These are phyloP conservation scores for Lanistes nyassanus DNA, from an alignment of 1,140 invertebrate genomes.

Conservation along the genomic window DNA sequence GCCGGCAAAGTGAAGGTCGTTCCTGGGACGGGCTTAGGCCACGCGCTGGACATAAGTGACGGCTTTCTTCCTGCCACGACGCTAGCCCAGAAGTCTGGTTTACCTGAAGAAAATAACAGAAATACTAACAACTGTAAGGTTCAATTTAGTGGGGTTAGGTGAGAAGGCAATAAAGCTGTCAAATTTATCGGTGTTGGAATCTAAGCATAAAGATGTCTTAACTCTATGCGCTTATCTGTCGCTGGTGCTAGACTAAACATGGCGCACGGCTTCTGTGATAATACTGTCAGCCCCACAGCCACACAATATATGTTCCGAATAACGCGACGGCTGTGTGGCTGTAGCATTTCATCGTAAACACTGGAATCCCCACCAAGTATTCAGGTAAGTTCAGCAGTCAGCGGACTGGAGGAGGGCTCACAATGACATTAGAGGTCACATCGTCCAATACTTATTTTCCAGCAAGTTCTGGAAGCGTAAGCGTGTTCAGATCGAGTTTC, in stretches of 20 bases:
- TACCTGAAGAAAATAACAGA: conserved; percentile 30
- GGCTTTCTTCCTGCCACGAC: conserved; percentile 52
- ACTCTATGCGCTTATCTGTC: background rate
- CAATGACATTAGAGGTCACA: no score
- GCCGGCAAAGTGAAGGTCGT: conserved; percentile 29
- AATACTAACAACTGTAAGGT: background rate
- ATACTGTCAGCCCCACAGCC: background rate
- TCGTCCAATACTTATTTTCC: no score
- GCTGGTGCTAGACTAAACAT: background rate
- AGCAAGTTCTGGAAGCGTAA: no score
- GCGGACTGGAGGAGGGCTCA: no score
- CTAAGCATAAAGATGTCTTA: background rate
- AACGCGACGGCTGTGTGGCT: no score
- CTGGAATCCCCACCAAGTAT: no score
- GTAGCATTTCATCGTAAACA: no score
- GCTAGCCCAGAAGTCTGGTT: conserved; percentile 52
- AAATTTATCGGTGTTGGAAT: background rate
- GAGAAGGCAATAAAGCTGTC: no score
- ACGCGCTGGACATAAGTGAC: conserved; percentile 31
- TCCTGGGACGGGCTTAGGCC: conserved; percentile 29
- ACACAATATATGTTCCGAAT: no score
- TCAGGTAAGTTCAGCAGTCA: no score
- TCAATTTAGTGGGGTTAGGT: no score
- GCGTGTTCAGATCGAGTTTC: no score
- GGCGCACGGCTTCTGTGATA: background rate